phyloP scores from a whole-genome alignment of 2,113 vertebrate genomes.

The Nicator chloris region DNA sequence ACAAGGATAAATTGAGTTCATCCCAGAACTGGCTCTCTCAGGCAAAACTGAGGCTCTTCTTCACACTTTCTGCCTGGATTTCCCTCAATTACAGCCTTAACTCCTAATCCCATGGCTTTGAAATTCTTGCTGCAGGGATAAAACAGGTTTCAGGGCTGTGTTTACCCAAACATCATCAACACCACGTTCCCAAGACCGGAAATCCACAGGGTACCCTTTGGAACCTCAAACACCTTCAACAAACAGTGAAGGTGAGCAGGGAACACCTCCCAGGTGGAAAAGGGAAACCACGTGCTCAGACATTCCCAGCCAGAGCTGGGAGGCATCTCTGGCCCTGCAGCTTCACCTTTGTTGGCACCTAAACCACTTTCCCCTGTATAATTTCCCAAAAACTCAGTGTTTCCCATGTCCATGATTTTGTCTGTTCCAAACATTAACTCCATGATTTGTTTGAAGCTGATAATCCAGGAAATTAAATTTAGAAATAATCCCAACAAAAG shows the following conservation, averaged over 20 bases:
- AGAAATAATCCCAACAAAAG: neutral
- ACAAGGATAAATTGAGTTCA: neutral
- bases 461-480: neutral
- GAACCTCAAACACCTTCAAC: neutral
- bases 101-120: neutral
- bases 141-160: neutral
- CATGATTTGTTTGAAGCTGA: fast-evolving
- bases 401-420: fast-evolving
- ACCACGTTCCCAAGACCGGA: neutral
- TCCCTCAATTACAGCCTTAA: neutral
- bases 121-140: neutral
- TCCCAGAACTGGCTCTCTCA: neutral
- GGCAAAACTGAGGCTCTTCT: neutral
- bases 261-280: neutral
- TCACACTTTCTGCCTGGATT: neutral
- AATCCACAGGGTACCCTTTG: neutral
- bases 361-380: neutral
- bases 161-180: neutral
- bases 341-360: neutral
- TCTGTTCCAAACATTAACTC: neutral
- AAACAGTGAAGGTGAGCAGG: neutral
- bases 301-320: neutral
- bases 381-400: neutral
- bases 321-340: neutral
- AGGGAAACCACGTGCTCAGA: neutral